phyloP scores from a whole-genome alignment of 2,888 invertebrate genomes.

The Eupithecia subfuscata region DNA sequence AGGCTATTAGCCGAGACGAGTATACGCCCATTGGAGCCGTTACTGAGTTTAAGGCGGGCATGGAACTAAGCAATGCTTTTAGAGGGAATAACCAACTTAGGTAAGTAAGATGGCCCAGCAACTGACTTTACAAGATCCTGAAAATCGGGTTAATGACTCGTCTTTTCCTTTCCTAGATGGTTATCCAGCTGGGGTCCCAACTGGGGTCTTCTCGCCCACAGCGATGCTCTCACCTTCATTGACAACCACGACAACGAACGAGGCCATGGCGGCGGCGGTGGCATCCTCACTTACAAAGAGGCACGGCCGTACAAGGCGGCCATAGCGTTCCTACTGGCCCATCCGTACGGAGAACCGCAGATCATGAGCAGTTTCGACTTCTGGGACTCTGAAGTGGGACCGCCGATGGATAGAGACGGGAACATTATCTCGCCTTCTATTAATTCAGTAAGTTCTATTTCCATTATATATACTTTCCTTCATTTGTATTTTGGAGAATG shows the following conservation, averaged over 20 bases:
- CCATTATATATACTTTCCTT: neutral
- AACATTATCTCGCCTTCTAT: slow-evolving; percentile 87
- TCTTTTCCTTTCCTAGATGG: slow-evolving; percentile 67
- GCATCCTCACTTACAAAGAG: slow-evolving; percentile 86
- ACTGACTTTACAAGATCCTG: neutral
- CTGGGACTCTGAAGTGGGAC: slow-evolving; percentile 84
- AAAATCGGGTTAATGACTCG: neutral
- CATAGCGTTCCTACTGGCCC: slow-evolving; percentile 92
- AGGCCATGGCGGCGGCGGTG: slow-evolving; percentile 83
- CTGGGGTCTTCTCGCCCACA: slow-evolving; percentile 85
- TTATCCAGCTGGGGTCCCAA: slow-evolving; percentile 84
- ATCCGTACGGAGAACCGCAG: slow-evolving; percentile 91
- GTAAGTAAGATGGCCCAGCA: slow-evolving; percentile 16
- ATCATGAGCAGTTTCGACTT: slow-evolving; percentile 95
- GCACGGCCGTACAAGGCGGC: slow-evolving; percentile 89
- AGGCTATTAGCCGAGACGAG: slow-evolving; percentile 78
- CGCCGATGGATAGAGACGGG: slow-evolving; percentile 86
- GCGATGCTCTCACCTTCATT: slow-evolving; percentile 87
- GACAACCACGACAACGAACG: slow-evolving; percentile 94
- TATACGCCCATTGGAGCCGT: slow-evolving; percentile 85
- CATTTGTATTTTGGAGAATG: too few species aligned
- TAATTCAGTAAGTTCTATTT: slow-evolving; percentile 70
- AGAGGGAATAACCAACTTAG: slow-evolving; percentile 69
- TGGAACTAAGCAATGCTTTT: slow-evolving; percentile 73
- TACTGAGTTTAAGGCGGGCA: slow-evolving; percentile 85